These are phyloP conservation scores for Siniperca scherzeri DNA, from an alignment of 2,797 vertebrate species.

Conservation along the genomic window DNA sequence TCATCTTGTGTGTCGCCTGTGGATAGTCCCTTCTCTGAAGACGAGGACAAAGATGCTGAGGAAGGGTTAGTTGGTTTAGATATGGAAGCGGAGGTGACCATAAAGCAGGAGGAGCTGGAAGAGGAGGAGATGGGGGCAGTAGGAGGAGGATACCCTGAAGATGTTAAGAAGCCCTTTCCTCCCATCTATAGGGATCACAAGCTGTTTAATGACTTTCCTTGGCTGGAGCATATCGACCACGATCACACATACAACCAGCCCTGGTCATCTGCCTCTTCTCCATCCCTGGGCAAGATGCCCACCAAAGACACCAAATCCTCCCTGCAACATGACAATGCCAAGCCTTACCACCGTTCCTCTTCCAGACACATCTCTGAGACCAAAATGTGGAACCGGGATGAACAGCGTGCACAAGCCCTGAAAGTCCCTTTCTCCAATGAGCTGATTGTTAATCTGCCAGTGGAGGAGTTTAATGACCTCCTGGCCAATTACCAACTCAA, in stretches of 20 bases:
- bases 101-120: slow-evolving; percentile 83
- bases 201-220: slow-evolving; percentile 87
- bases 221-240: slow-evolving; percentile 91
- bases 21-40: slow-evolving; percentile 44
- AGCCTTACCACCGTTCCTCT: slow-evolving; percentile 55
- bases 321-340: slow-evolving; percentile 71
- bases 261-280: slow-evolving; percentile 32
- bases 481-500: slow-evolving; percentile 89
- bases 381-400: slow-evolving; percentile 89
- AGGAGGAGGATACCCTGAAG: slow-evolving; percentile 85
- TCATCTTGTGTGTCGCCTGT: slow-evolving; percentile 69
- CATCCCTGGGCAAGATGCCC: slow-evolving; percentile 62
- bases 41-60: slow-evolving; percentile 65
- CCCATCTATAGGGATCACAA: slow-evolving; percentile 86
- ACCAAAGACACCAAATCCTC: slow-evolving; percentile 65
- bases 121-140: slow-evolving; percentile 91
- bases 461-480: slow-evolving; percentile 95
- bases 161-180: slow-evolving; percentile 88
- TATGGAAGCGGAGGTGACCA: slow-evolving; percentile 66
- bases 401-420: slow-evolving; percentile 88
- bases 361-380: slow-evolving; percentile 74
- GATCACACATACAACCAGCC: slow-evolving; percentile 97
- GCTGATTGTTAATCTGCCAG: slow-evolving; percentile 93
- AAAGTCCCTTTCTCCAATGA: slow-evolving; percentile 96
- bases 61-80: slow-evolving; percentile 81